Evolutionary conservation across 2,113 vertebrate genomes (phyloP).

Genomic region (Malurus alboscapulatus): DNA sequence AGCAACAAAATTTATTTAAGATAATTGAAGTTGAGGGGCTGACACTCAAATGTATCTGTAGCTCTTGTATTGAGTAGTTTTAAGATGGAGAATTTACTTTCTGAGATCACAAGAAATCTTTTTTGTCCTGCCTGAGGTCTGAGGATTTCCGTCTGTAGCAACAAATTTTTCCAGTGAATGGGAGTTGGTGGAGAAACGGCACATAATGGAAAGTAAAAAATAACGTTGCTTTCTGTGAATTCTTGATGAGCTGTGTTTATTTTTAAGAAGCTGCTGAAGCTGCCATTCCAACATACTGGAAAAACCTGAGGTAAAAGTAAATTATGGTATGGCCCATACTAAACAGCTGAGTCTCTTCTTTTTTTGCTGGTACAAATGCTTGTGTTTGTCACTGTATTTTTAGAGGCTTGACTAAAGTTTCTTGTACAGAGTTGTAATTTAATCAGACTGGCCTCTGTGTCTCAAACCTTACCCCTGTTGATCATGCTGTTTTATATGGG

Average conservation of each 20-base stretch:
- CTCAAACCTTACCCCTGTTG: not conserved
- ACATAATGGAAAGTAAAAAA: not conserved
- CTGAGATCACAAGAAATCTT: not conserved
- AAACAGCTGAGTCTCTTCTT: not conserved
- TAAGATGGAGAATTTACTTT: not conserved
- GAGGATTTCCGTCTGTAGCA: not conserved
- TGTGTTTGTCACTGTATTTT: not conserved
- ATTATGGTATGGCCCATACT: not conserved
- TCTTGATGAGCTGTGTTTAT: not conserved
- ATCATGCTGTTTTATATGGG: not conserved
- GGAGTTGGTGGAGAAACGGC: not conserved
- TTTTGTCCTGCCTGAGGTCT: not conserved
- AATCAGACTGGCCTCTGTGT: not conserved
- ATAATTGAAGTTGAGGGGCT: not conserved
- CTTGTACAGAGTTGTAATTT: rapidly evolving
- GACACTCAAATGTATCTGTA: not conserved
- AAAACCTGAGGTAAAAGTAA: not conserved
- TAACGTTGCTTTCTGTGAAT: not conserved
- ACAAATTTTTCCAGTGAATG: not conserved
- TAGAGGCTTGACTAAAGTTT: not conserved
- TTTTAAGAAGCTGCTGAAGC: not conserved
- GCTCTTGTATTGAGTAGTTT: not conserved
- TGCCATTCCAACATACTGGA: not conserved
- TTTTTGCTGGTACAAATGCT: not conserved
- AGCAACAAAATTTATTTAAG: not conserved